Evolutionary conservation across 2,888 invertebrate genomes (phyloP).

Genomic region (Caenorhabditis doughertyi): DNA sequence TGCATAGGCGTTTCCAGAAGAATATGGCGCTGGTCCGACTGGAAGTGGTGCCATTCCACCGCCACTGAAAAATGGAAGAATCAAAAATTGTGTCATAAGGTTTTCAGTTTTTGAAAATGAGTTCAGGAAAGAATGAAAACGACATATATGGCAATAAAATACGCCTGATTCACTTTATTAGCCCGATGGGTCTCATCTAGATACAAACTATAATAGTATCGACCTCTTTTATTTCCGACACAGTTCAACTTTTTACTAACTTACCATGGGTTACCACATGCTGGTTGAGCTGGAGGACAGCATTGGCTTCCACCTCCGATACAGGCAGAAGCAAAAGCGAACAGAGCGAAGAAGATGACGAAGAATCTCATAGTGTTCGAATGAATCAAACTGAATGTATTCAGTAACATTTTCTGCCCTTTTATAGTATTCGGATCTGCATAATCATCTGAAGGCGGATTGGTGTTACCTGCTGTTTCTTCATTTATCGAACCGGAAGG

Average conservation of each 20-base stretch:
- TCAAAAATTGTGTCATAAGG: too few relatives aligned
- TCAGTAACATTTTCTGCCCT: background rate
- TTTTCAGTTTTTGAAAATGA: too few relatives aligned
- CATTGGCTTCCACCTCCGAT: constrained; percentile 36
- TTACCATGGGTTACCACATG: constrained; percentile 54
- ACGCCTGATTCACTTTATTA: too few relatives aligned
- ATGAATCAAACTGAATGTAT: background rate
- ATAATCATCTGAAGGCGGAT: constrained; percentile 6
- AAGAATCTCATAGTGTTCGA: background rate
- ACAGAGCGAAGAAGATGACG: constrained; percentile 17
- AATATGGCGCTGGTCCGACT: constrained; percentile 35
- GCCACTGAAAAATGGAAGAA: constrained; percentile 46
- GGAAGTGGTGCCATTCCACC: constrained; percentile 34
- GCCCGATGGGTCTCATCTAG: too few relatives aligned
- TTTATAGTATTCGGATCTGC: constrained; percentile 23
- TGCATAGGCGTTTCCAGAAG: constrained; percentile 34
- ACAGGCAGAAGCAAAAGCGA: constrained; percentile 22
- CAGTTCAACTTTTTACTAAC: background rate
- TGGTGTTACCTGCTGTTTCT: constrained; percentile 41
- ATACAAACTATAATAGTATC: background rate
- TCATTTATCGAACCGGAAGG: constrained; percentile 38
- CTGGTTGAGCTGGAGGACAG: constrained; percentile 45
- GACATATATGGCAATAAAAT: too few relatives aligned
- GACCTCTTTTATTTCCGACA: too few relatives aligned
- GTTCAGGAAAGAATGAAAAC: too few relatives aligned